Evolutionary conservation across 2,113 vertebrate genomes (phyloP).

Genomic region (Cranoglanis bouderius): DNA sequence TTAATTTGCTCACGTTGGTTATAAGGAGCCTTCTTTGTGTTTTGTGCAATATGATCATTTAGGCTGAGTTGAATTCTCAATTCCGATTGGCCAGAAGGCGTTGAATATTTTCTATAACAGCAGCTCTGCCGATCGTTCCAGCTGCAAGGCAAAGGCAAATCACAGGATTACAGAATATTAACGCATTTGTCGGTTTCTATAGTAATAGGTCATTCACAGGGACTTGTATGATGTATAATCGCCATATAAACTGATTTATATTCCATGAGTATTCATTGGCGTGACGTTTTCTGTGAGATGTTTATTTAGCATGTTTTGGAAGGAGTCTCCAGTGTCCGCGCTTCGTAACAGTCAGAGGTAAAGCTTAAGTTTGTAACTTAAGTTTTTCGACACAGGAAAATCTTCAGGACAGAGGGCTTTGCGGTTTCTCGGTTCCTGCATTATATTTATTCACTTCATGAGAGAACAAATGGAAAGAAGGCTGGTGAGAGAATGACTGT

Average conservation of each 20-base stretch:
- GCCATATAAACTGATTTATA: not conserved
- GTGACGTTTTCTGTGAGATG: not conserved
- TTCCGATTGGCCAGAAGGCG: not conserved
- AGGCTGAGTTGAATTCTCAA: too few relatives aligned
- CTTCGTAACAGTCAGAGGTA: not conserved
- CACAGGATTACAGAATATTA: not conserved
- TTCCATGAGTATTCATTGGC: not conserved
- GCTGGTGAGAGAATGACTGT: not conserved
- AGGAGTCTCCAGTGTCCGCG: not conserved
- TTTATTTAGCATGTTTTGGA: not conserved
- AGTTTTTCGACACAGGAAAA: not conserved
- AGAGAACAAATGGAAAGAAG: not conserved
- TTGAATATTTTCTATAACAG: not conserved
- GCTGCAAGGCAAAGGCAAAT: not conserved
- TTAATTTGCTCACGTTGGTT: not conserved
- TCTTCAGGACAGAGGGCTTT: not conserved
- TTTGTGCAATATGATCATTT: not conserved
- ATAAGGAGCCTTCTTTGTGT: not conserved
- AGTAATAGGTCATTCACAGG: not conserved
- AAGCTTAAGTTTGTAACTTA: too few relatives aligned
- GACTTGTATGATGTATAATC: not conserved
- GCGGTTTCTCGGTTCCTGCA: not conserved
- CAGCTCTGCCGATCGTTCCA: not conserved
- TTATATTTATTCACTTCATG: not conserved
- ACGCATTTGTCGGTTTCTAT: not conserved